Conservation (phyloP, 2,113 vertebrate species). For the Periophthalmus modestus region DNA sequence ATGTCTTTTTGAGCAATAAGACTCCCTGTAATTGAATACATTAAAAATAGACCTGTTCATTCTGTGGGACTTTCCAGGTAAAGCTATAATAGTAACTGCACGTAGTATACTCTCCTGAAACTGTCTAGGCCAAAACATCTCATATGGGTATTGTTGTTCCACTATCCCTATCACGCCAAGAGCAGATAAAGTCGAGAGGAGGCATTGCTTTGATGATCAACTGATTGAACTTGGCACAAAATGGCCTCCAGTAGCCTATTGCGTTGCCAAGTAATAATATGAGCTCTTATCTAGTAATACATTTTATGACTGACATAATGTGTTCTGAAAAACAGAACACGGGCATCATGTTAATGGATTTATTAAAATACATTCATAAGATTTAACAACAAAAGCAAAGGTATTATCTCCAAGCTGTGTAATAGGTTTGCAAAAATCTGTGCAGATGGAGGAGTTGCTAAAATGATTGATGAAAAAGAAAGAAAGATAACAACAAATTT, state of each 20-base stretch:
- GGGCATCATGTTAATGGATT: not conserved
- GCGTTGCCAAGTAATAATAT: constrained; percentile 33
- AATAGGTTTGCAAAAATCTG: not conserved
- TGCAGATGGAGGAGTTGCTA: constrained; percentile 18
- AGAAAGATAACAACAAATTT: constrained; percentile 35
- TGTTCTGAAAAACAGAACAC: constrained; percentile 9
- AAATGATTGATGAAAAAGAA: constrained; percentile 47
- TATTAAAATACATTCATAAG: not conserved
- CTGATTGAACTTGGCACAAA: constrained; percentile 21
- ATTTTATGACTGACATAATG: constrained; percentile 19
- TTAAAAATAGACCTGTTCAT: too few relatives aligned
- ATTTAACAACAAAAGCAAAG: not conserved
- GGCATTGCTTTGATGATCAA: not conserved
- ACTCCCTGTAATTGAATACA: too few relatives aligned
- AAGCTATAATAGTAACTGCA: not conserved
- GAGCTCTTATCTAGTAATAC: constrained; percentile 10
- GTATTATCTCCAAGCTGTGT: constrained; percentile 4
- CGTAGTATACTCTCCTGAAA: not conserved
- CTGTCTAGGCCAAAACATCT: not conserved
- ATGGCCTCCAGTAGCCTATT: constrained; percentile 2
- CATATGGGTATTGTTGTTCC: not conserved
- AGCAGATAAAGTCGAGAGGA: constrained; percentile 5
- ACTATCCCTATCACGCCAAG: constrained; percentile 2
- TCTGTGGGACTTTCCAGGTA: too few relatives aligned
- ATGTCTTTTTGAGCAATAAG: too few relatives aligned